Evolutionary conservation across 2,888 invertebrate genomes (phyloP).

Genomic region (Apamea sordens): DNA sequence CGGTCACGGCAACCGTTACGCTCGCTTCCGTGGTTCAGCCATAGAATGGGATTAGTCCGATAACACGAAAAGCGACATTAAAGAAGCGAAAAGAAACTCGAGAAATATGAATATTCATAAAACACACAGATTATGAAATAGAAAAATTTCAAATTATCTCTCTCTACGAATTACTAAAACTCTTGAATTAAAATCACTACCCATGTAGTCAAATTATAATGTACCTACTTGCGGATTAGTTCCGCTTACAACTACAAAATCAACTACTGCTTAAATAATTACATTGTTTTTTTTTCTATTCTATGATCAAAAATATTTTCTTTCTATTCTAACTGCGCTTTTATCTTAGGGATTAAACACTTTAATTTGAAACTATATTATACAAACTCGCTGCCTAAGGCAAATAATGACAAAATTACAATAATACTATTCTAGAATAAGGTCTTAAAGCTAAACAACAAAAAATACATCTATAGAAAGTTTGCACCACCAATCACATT

Average conservation of each 20-base stretch:
- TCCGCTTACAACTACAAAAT: conserved; percentile 82
- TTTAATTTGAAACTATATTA: conserved; percentile 68
- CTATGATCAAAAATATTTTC: conserved; percentile 74
- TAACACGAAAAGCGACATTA: conserved; percentile 87
- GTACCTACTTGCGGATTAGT: conserved; percentile 75
- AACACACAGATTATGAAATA: conserved; percentile 76
- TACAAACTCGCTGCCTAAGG: conserved; percentile 78
- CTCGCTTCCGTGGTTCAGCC: conserved; percentile 83
- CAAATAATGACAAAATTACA: conserved; percentile 76
- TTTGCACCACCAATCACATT: conserved; percentile 89
- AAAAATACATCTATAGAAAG: conserved; percentile 83
- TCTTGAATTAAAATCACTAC: conserved; percentile 74
- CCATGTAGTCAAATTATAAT: conserved; percentile 79
- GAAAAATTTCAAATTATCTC: conserved; percentile 71
- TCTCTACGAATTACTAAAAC: conserved; percentile 79
- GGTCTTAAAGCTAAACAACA: conserved; percentile 84
- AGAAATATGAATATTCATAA: conserved; percentile 73
- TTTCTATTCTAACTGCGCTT: conserved; percentile 75
- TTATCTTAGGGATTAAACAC: conserved; percentile 66
- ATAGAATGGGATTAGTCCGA: conserved; percentile 78
- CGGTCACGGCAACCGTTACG: conserved; percentile 46
- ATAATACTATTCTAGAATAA: conserved; percentile 71
- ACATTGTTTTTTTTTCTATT: conserved; percentile 75
- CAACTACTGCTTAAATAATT: conserved; percentile 78
- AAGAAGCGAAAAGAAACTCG: conserved; percentile 83